These are phyloP conservation scores for Microcebus ravelobensis DNA, from an alignment of 2,113 vertebrate genomes.

Conservation along the genomic window DNA sequence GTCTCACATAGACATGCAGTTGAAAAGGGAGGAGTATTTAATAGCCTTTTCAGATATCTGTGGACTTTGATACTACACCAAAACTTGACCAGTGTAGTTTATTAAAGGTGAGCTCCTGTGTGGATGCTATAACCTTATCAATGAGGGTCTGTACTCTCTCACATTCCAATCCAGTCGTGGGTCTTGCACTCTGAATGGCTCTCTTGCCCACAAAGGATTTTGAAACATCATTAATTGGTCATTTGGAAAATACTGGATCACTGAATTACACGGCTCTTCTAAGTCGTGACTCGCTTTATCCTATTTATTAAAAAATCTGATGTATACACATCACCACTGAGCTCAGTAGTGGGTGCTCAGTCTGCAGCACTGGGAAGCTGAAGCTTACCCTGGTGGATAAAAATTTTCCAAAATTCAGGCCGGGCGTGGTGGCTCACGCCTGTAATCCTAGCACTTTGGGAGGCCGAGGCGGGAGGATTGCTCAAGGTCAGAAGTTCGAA, in stretches of 20 bases:
- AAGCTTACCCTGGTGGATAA: neutral
- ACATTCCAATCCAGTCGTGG: neutral
- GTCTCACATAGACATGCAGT: fast-evolving
- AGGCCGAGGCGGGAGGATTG: too few species aligned
- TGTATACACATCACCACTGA: fast-evolving
- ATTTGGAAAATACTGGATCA: neutral
- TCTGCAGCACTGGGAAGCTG: neutral
- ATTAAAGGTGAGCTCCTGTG: neutral
- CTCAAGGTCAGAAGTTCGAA: too few species aligned
- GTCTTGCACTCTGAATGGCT: neutral
- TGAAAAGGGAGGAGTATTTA: neutral
- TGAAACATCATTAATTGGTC: too few species aligned
- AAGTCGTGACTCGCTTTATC: neutral
- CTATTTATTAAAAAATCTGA: neutral
- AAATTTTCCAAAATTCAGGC: neutral
- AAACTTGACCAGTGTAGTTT: neutral
- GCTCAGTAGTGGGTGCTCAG: neutral
- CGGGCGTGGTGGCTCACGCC: too few species aligned
- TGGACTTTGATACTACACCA: neutral
- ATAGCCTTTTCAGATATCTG: neutral
- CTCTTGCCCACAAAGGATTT: neutral
- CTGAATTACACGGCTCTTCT: neutral
- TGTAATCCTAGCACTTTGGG: too few species aligned
- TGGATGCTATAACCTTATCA: neutral
- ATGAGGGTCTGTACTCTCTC: neutral